A percentile compares a stretch with the other conserved stretches of the same genome.
phyloP scores from a whole-genome alignment of 2,797 vertebrate species.

The Coilia nasus region DNA sequence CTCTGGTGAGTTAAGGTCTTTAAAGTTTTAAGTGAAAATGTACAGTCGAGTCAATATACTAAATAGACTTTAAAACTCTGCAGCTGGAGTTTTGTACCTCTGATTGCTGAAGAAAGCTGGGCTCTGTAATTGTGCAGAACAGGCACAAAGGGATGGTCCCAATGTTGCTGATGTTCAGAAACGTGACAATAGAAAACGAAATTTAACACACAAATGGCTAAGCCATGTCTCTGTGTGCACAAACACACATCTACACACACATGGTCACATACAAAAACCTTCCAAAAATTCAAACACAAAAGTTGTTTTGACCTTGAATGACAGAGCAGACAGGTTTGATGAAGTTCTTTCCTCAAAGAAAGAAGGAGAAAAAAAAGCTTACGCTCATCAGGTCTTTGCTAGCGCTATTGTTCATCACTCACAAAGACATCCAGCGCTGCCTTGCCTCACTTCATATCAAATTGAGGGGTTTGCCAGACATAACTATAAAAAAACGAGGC shows the following conservation, averaged over 20 bases:
- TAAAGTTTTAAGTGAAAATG: too few species aligned
- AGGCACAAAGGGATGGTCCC: background rate
- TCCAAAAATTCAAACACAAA: background rate
- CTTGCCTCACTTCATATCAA: background rate
- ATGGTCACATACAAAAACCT: slow-evolving; percentile 61
- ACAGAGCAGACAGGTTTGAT: background rate
- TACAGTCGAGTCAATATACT: too few species aligned
- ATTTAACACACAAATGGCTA: background rate
- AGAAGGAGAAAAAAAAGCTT: slow-evolving; percentile 20
- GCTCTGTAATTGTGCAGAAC: background rate
- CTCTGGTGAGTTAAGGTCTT: too few species aligned
- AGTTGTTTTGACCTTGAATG: slow-evolving; percentile 15
- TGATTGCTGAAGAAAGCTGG: background rate
- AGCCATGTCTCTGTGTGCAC: slow-evolving; percentile 21
- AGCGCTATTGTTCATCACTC: slow-evolving; percentile 7
- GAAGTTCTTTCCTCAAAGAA: background rate
- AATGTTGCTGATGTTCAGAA: background rate
- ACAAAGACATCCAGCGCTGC: slow-evolving; percentile 29
- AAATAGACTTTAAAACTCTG: too few species aligned
- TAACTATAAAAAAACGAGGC: slow-evolving; percentile 30
- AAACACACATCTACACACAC: slow-evolving; percentile 24
- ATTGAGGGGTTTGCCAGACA: slow-evolving; percentile 7
- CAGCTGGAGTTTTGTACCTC: too few species aligned
- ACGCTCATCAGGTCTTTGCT: slow-evolving; percentile 37
- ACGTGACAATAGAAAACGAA: slow-evolving; percentile 2